A percentile compares a stretch with the other conserved stretches of the same genome.
Evolutionary conservation across 2,888 invertebrate species (phyloP).

Genomic region (Poecilobothrus nobilitatus): DNA sequence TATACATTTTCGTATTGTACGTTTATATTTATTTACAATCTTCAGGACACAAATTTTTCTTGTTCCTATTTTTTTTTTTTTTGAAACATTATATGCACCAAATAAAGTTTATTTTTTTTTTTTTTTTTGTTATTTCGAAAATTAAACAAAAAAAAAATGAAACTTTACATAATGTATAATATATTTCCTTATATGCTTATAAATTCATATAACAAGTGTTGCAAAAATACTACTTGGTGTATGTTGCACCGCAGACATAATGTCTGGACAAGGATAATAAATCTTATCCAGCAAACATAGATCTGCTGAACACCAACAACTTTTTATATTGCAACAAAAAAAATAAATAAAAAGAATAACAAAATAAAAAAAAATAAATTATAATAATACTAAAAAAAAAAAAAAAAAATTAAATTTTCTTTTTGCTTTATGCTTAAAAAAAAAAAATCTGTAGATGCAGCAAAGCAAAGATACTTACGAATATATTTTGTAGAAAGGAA

Average conservation of each 20-base stretch:
- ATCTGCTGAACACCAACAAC: conserved; percentile 19
- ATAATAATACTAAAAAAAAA: not conserved
- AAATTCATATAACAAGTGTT: conserved; percentile 4
- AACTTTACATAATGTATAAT: conserved; percentile 3
- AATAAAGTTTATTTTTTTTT: not conserved
- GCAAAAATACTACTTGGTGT: not conserved
- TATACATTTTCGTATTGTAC: not conserved
- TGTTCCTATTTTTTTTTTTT: too few relatives aligned
- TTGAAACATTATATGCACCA: not conserved
- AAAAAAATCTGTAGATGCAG: not conserved
- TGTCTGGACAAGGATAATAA: conserved; percentile 39
- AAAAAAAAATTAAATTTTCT: conserved; percentile 19
- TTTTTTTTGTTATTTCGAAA: too few relatives aligned
- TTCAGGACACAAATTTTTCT: not conserved
- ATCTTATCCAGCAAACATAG: conserved; percentile 29
- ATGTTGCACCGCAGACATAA: conserved; percentile 36
- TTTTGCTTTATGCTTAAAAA: not conserved
- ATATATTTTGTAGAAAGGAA: not conserved
- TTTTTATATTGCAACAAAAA: conserved; percentile 11
- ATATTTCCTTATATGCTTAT: not conserved
- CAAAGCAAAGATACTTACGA: not conserved
- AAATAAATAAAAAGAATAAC: conserved; percentile 9
- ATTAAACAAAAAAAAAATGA: not conserved
- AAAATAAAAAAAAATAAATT: conserved; percentile 7
- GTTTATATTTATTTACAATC: not conserved